Conservation (phyloP, 2,113 vertebrate species). For the Microcebus lehilahytsara region DNA sequence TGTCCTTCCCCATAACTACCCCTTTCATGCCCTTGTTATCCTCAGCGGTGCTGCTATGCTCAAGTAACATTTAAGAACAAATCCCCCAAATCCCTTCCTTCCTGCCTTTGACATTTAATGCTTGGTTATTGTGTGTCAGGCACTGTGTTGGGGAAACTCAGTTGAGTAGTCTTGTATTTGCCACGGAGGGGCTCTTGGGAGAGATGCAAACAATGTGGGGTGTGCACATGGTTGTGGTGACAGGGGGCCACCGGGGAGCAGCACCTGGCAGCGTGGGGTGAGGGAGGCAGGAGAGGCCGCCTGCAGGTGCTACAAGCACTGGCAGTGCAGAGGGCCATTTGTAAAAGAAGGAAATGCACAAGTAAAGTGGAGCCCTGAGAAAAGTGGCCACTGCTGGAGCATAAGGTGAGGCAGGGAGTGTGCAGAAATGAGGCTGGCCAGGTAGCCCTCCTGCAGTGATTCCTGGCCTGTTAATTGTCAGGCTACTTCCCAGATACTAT, state of each 20-base stretch:
- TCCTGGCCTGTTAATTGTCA: neutral
- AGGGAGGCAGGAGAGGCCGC: neutral
- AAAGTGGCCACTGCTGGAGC: neutral
- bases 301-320: neutral
- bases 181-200: neutral
- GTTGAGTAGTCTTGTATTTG: neutral
- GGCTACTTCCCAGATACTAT: neutral
- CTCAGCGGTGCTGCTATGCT: neutral
- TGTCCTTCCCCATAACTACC: neutral
- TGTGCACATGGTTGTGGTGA: neutral
- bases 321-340: neutral
- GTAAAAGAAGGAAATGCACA: neutral
- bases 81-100: neutral
- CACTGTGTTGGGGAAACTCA: neutral
- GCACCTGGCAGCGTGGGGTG: neutral
- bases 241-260: neutral
- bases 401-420: neutral
- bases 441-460: neutral
- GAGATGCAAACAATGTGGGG: neutral
- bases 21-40: neutral
- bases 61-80: neutral
- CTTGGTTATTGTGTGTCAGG: neutral
- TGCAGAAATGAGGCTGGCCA: neutral
- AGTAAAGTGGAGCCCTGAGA: neutral
- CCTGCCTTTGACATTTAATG: neutral